These are phyloP conservation scores for Amphipyra tragopoginis DNA, from an alignment of 2,888 invertebrate species.

Conservation along the genomic window DNA sequence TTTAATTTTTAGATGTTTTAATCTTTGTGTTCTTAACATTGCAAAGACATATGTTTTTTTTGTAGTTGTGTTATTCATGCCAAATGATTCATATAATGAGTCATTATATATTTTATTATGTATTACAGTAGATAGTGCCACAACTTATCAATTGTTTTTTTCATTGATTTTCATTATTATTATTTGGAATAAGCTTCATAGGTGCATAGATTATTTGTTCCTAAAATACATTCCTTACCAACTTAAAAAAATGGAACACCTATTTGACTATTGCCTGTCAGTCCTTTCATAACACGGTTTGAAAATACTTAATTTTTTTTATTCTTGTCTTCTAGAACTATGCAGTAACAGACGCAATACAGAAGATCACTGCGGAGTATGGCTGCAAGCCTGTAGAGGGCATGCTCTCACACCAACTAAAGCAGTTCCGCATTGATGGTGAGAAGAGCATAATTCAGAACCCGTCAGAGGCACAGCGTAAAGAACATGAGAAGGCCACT, in stretches of 20 bases:
- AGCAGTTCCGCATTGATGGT: conserved; percentile 99
- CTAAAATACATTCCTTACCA: too few relatives aligned
- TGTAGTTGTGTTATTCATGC: not conserved
- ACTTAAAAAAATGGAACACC: too few relatives aligned
- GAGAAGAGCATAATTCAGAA: conserved; percentile 96
- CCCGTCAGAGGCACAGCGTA: conserved; percentile 98
- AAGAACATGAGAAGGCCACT: conserved; percentile 98
- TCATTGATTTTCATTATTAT: too few relatives aligned
- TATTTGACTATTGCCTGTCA: conserved; percentile 2
- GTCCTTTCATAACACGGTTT: conserved; percentile 3
- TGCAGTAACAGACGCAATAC: conserved; percentile 96
- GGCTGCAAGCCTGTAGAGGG: conserved; percentile 99
- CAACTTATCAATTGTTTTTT: too few relatives aligned
- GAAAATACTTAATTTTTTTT: not conserved
- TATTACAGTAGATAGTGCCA: too few relatives aligned
- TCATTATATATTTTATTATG: too few relatives aligned
- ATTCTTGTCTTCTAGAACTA: conserved; percentile 92
- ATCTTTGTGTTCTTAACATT: conserved; percentile 26
- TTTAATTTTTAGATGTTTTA: conserved; percentile 34
- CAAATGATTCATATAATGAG: too few relatives aligned
- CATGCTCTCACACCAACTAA: conserved; percentile 98
- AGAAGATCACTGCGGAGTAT: conserved; percentile 97
- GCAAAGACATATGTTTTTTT: conserved; percentile 4
- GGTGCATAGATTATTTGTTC: too few relatives aligned
- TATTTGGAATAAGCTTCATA: too few relatives aligned